These are phyloP conservation scores for Leptura quadrifasciata DNA, from an alignment of 2,888 invertebrate species.

Conservation along the genomic window DNA sequence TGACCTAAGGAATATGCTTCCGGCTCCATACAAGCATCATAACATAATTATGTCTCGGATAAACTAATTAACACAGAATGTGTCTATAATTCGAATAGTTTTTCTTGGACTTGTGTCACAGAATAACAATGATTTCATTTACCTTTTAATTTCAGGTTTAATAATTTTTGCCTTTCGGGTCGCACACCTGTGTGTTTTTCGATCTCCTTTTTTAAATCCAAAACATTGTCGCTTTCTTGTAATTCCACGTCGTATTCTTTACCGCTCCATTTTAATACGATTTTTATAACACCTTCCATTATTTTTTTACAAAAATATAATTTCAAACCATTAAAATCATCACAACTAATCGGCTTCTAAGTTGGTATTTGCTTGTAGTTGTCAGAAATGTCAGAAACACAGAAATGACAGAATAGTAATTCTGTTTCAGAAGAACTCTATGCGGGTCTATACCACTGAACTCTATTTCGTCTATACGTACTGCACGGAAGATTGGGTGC, in stretches of 20 bases:
- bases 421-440: no score
- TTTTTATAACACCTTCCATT: constrained; percentile 70
- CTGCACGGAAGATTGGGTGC: no score
- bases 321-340: constrained; percentile 7
- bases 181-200: constrained; percentile 92
- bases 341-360: neutral
- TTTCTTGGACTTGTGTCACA: neutral
- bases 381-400: neutral
- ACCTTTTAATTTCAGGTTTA: constrained; percentile 96
- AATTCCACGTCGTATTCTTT: constrained; percentile 91
- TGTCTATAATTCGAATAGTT: constrained; percentile 1
- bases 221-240: constrained; percentile 86
- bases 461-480: no score
- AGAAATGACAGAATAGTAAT: no score
- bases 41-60: no score
- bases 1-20: no score
- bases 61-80: no score
- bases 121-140: constrained; percentile 47
- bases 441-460: no score
- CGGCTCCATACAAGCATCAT: no score
- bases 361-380: constrained; percentile 2
- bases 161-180: constrained; percentile 93
- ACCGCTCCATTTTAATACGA: constrained; percentile 95
- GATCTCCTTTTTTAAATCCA: constrained; percentile 89
- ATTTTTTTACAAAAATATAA: constrained; percentile 41